Evolutionary conservation across 53 echinoderm and acorn worm species (phyloP), one percentile per base, ranked within the genome.

Genomic region (Apostichopus leukothele): DNA sequence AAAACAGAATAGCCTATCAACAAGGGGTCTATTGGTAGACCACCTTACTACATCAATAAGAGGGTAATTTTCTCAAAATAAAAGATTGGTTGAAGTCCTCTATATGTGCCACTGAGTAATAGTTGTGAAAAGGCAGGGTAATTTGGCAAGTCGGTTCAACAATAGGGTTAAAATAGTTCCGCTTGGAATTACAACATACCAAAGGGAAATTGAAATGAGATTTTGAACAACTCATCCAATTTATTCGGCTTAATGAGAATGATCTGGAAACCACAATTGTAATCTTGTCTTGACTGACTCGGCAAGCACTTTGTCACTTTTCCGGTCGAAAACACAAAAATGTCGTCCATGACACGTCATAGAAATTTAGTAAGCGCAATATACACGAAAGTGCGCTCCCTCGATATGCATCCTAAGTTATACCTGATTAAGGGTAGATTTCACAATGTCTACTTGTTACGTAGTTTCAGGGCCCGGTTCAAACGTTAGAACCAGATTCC

Each of bases 41-140:
- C 79, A 79, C 79, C 79, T 51, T 51, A 79, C 79, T 51, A 52
- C 79, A 52, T 79, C 50, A 79, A 79, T 79, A 79, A 53, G 51
- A 79, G 79, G 79, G 79, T 79, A 79, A 79, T 79, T 79, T 79
- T 52, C 50, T 79, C 79, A 52, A 53, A 79, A 79, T 52, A 53
- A 53, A 79, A 79, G 79, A 51, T 79, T 53, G 79, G 19, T 79
- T 79, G 50, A 53, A 79, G 52, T 79, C 79, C 79, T 53, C 79
- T 50, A 79, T 79, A 79, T 79, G 79, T 79, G 79, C 79, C 79
- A 53, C 79, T 79, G 79, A 79, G 79, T 79, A 79, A 79, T 79
- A 79, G 79, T 16, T 53, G 53, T 79, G 6, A 79, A 79, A 79
- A 79, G 79, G 18, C 79, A 52, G 79, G 79, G 79, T 51, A 52